Evolutionary conservation across 2,797 vertebrate genomes (phyloP), one percentile per base, ranked within the genome.

Genomic region (Pangasius mekongensis): DNA sequence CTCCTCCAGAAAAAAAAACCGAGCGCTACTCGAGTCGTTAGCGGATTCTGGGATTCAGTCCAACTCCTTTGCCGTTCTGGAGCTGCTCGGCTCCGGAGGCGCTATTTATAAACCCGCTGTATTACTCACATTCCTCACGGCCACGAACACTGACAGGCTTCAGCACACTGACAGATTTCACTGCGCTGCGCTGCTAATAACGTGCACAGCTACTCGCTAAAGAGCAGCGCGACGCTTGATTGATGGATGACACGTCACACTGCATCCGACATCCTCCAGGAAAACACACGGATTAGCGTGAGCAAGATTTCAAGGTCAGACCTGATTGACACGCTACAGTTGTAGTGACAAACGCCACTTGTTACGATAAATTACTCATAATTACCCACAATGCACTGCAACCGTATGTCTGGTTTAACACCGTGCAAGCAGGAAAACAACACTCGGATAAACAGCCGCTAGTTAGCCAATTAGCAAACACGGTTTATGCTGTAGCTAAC

Each of bases 11-110:
- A 80, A 78, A 82, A 82, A 43, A 64, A 88, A 67, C 49, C 62
- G 27, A 80, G 74, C 62, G 30, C 39, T 86, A 85, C 52, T 85
- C 43, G 39, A 86, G 58, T 86, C 54, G 84, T 89, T 67, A 30
- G 49, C 7, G 30, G 49, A 81, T 69, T 36, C 77, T 69, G 81
- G 87, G 88, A 88, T 58, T 8, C 5, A 22, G 81, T 81, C 90
- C 89, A 88, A 90, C 91, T 92, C 93, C 54, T 73, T 67, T 33
- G 66, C 83, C 56, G 52, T 82, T 43, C 39, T 80, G 13, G 74
- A 10, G 87, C 83, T 30, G 83, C 87, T 66, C 36, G 18, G 87
- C 52, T 74, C 84, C 88, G 73, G 67, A 27, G 74, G 80, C 67
- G 85, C 52, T 81, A 47, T 86, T 86, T 86, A 89, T 87, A 64